Evolutionary conservation across 2,888 invertebrate genomes (phyloP).

Genomic region (Acleris laterana): DNA sequence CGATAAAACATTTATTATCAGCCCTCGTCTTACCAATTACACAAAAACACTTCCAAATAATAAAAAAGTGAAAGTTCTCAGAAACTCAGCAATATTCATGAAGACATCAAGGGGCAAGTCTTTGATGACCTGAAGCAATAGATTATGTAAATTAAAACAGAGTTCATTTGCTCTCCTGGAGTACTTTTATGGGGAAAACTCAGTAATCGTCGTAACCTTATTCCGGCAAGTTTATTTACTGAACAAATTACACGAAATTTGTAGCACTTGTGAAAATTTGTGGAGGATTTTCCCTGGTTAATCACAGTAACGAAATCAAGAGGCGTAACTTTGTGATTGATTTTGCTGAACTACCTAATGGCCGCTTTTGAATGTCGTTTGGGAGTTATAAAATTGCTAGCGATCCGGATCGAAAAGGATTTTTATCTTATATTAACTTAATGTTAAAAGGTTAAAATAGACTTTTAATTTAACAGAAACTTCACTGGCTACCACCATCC

Average conservation of each 20-base stretch:
- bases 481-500: no score
- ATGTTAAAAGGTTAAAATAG: no score
- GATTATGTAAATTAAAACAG: slow-evolving; percentile 34
- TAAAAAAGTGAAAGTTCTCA: slow-evolving; percentile 15
- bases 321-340: slow-evolving; percentile 7
- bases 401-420: no score
- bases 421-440: no score
- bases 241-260: slow-evolving; percentile 44
- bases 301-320: slow-evolving; percentile 22
- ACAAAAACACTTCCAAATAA: slow-evolving; percentile 5
- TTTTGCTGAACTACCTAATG: slow-evolving; percentile 1
- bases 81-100: slow-evolving; percentile 22
- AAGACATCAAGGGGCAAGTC: background rate
- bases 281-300: slow-evolving; percentile 33
- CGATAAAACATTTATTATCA: no score
- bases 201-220: slow-evolving; percentile 44
- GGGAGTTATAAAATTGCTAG: background rate
- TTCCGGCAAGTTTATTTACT: slow-evolving; percentile 43
- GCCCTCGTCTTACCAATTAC: no score
- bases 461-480: no score
- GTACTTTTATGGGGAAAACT: slow-evolving; percentile 40
- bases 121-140: slow-evolving; percentile 20
- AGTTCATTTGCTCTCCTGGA: slow-evolving; percentile 27
- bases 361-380: background rate
- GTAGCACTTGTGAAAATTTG: slow-evolving; percentile 50